These are phyloP conservation scores for Habroteleia sp. DNA, from an alignment of 2,888 invertebrate genomes.

Conservation along the genomic window DNA sequence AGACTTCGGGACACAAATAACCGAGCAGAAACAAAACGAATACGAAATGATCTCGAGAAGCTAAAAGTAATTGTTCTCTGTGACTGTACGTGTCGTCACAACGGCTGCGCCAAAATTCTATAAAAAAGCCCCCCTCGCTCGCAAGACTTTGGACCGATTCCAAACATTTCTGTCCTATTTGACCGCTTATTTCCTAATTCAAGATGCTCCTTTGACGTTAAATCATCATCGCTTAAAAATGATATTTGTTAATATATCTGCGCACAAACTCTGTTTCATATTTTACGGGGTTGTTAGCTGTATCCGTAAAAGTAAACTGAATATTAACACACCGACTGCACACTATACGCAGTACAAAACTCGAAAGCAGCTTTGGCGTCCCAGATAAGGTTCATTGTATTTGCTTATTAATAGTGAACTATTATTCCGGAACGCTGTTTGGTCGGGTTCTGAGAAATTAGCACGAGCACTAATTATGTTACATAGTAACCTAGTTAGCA, in stretches of 20 bases:
- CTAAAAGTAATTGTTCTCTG: background rate
- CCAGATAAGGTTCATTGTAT: constrained; percentile 75
- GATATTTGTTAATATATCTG: constrained; percentile 13
- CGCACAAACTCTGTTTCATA: constrained; percentile 11
- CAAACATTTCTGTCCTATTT: background rate
- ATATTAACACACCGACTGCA: constrained; percentile 51
- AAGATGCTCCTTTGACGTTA: background rate
- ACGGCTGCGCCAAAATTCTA: constrained; percentile 9
- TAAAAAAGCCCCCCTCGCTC: background rate
- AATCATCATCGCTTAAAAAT: constrained; percentile 1
- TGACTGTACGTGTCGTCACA: background rate
- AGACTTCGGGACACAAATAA: too few species aligned
- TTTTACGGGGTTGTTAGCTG: constrained; percentile 37
- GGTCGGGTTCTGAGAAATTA: constrained; percentile 77
- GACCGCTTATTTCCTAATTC: background rate
- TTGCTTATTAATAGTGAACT: constrained; percentile 78
- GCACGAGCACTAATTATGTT: constrained; percentile 78
- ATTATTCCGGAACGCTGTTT: constrained; percentile 74
- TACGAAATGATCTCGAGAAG: too few species aligned
- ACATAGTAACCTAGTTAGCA: constrained; percentile 75
- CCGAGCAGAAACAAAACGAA: too few species aligned
- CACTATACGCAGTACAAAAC: constrained; percentile 36
- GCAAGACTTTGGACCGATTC: constrained; percentile 1
- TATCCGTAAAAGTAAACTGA: constrained; percentile 46
- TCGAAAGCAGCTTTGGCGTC: constrained; percentile 51